Conservation (phyloP, 2,113 vertebrate genomes). For the Scartelaos histophorus region DNA sequence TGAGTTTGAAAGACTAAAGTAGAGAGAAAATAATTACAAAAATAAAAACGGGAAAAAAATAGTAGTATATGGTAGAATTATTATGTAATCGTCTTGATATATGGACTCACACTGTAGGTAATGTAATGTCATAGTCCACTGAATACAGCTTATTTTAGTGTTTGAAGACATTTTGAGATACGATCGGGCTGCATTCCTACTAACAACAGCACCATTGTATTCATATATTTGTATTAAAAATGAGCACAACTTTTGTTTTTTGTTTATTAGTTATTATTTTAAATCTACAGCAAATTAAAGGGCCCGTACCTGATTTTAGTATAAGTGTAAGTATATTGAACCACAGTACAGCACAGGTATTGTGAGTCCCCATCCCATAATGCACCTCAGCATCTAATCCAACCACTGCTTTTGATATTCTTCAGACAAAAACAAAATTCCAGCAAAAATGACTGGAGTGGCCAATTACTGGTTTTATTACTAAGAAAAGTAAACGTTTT, state of each 20-base stretch:
- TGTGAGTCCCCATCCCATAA: no score
- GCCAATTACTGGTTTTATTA: background rate
- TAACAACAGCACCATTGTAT: background rate
- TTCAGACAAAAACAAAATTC: background rate
- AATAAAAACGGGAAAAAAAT: background rate
- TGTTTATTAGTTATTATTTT: background rate
- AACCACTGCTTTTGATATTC: background rate
- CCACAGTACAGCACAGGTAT: no score
- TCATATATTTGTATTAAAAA: background rate
- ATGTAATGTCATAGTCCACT: background rate
- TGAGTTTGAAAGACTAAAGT: background rate
- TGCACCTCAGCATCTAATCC: background rate
- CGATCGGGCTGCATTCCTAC: background rate
- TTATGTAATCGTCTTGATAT: background rate
- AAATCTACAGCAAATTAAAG: background rate
- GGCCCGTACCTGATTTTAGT: background rate
- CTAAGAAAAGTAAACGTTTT: background rate
- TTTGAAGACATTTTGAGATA: background rate
- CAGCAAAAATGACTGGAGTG: background rate
- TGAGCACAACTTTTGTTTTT: no score
- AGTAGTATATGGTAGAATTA: background rate
- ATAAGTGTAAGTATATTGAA: no score
- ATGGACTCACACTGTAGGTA: background rate
- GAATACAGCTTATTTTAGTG: background rate
- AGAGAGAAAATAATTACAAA: background rate